These are phyloP conservation scores for Ceratoteleas bidentatus DNA, from an alignment of 1,140 invertebrate species.

Conservation along the genomic window DNA sequence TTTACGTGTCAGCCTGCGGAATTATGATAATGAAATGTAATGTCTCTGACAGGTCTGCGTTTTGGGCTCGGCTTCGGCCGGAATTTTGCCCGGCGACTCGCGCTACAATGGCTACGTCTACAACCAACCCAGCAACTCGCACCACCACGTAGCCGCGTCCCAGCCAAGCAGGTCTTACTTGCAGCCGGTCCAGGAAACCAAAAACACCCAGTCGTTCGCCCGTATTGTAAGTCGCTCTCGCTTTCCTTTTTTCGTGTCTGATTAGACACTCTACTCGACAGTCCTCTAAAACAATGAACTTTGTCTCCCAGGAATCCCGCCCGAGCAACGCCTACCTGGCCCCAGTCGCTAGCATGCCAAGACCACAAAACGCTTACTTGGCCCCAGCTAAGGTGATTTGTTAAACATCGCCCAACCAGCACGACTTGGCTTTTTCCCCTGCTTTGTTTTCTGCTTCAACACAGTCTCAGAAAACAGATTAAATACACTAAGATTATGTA, in stretches of 20 bases:
- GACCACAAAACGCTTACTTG: constrained; percentile 35
- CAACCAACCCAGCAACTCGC: constrained; percentile 22
- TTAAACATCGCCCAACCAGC: too few relatives aligned
- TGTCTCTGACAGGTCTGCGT: constrained; percentile 69
- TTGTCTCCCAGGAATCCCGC: constrained; percentile 31
- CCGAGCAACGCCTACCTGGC: constrained; percentile 29
- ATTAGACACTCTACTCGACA: too few relatives aligned
- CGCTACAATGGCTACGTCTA: constrained; percentile 68
- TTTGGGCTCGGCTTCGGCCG: constrained; percentile 56
- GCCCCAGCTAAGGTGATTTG: constrained; percentile 39
- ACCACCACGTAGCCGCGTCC: constrained; percentile 64
- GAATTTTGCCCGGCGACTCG: constrained; percentile 75
- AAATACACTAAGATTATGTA: too few relatives aligned
- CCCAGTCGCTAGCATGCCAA: constrained; percentile 6
- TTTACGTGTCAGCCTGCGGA: constrained; percentile 23
- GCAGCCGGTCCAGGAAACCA: constrained; percentile 43
- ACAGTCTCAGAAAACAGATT: too few relatives aligned
- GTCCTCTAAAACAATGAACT: not conserved
- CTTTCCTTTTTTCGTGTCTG: not conserved
- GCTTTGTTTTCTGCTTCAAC: too few relatives aligned
- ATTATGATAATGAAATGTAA: constrained; percentile 57
- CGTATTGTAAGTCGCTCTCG: constrained; percentile 24
- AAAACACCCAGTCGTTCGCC: constrained; percentile 16
- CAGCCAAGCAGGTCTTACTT: constrained; percentile 54
- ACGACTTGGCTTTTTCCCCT: too few relatives aligned